These are phyloP conservation scores for Lemur catta DNA, from an alignment of 2,797 vertebrate species.

Conservation along the genomic window DNA sequence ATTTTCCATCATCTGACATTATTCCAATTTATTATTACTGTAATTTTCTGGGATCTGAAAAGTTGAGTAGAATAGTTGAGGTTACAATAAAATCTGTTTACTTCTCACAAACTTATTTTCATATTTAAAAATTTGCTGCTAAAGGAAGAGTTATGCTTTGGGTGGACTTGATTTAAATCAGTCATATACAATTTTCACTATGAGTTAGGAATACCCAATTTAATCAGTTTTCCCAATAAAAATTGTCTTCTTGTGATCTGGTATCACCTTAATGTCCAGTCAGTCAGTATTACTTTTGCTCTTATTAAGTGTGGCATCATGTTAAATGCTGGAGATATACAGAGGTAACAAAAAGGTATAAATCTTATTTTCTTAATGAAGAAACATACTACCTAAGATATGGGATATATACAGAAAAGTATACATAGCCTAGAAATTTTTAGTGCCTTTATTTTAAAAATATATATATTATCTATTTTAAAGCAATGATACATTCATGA, in stretches of 20 bases:
- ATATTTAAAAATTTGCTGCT: constrained; percentile 56
- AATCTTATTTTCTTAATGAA: not conserved
- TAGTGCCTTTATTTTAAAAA: not conserved
- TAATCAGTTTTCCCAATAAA: constrained; percentile 35
- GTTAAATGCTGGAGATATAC: not conserved
- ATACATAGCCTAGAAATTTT: not conserved
- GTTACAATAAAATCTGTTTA: constrained; percentile 71
- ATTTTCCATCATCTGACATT: constrained; percentile 59
- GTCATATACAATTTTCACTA: constrained; percentile 45
- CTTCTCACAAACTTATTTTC: constrained; percentile 58
- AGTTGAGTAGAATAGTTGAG: constrained; percentile 57
- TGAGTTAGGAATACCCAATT: not conserved
- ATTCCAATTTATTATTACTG: constrained; percentile 66
- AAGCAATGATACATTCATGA: not conserved
- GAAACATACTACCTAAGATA: not conserved
- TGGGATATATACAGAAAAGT: not conserved
- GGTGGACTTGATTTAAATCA: constrained; percentile 16
- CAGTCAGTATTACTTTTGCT: not conserved
- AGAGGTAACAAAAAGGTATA: not conserved
- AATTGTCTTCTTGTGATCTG: not conserved
- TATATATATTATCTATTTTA: not conserved
- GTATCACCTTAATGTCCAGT: not conserved
- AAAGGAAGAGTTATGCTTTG: constrained; percentile 33
- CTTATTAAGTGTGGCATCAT: not conserved
- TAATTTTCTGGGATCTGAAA: constrained; percentile 70